Percentiles rank a stretch among this genome's conserved stretches.
These are phyloP conservation scores for Crocuta crocuta DNA, from an alignment of 2,113 vertebrate species.

Conservation along the genomic window DNA sequence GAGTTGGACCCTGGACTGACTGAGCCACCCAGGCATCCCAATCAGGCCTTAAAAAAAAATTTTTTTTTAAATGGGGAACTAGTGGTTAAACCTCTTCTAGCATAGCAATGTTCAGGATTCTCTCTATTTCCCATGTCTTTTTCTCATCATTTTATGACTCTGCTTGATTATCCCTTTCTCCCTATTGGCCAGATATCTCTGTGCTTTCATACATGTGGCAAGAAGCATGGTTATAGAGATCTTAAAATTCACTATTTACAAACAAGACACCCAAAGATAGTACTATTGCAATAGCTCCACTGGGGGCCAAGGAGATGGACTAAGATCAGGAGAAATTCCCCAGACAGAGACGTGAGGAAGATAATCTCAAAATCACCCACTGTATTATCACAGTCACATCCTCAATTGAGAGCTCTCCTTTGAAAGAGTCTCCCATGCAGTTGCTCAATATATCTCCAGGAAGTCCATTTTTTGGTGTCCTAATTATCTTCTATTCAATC, in stretches of 20 bases:
- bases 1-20: too few species aligned
- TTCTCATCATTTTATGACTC: neutral
- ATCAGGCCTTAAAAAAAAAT: neutral
- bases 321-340: neutral
- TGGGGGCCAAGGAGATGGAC: neutral
- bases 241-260: neutral
- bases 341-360: neutral
- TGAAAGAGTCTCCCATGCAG: neutral
- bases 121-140: neutral
- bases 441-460: neutral
- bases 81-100: neutral
- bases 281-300: too few species aligned
- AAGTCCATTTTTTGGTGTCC: neutral
- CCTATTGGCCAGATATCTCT: neutral
- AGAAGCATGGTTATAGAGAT: neutral
- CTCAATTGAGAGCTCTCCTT: neutral
- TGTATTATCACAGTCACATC: neutral
- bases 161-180: neutral
- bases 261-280: neutral
- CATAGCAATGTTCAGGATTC: neutral
- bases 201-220: neutral
- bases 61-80: neutral
- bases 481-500: neutral
- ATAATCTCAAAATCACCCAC: neutral
- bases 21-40: too few species aligned